Evolutionary conservation across 2,113 vertebrate species (phyloP).

Genomic region (Microtus pennsylvanicus): DNA sequence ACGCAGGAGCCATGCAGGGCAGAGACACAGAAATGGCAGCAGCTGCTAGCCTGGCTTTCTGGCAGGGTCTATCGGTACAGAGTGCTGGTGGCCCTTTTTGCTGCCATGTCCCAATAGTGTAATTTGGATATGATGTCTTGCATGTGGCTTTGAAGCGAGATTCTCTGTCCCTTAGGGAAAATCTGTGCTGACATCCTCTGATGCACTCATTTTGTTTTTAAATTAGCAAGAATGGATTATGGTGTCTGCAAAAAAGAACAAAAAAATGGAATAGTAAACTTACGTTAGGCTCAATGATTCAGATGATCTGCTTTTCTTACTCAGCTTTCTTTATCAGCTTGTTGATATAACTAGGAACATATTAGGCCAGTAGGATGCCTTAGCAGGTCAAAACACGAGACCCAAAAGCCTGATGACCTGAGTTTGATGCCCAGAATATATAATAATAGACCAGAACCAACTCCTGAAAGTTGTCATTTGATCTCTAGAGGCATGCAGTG

Average conservation of each 20-base stretch:
- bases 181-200: not conserved
- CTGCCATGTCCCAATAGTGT: too few relatives aligned
- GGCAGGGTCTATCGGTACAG: not conserved
- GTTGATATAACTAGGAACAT: not conserved
- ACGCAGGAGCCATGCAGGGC: not conserved
- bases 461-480: not conserved
- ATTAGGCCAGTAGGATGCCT: not conserved
- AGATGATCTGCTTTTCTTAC: slow-evolving; percentile 17
- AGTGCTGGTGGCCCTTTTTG: not conserved
- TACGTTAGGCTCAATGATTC: not conserved
- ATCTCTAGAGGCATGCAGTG: not conserved
- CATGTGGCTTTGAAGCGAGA: not conserved
- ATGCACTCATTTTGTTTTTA: not conserved
- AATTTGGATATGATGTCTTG: not conserved
- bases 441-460: not conserved
- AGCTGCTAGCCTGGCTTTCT: not conserved
- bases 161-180: not conserved
- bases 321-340: not conserved
- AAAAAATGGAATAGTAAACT: not conserved
- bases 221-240: slow-evolving; percentile 42
- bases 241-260: not conserved
- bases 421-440: not conserved
- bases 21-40: not conserved
- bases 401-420: not conserved
- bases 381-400: not conserved